Evolutionary conservation across 2,113 vertebrate species (phyloP), one percentile per base, ranked within the genome.

Genomic region (Promerops cafer): DNA sequence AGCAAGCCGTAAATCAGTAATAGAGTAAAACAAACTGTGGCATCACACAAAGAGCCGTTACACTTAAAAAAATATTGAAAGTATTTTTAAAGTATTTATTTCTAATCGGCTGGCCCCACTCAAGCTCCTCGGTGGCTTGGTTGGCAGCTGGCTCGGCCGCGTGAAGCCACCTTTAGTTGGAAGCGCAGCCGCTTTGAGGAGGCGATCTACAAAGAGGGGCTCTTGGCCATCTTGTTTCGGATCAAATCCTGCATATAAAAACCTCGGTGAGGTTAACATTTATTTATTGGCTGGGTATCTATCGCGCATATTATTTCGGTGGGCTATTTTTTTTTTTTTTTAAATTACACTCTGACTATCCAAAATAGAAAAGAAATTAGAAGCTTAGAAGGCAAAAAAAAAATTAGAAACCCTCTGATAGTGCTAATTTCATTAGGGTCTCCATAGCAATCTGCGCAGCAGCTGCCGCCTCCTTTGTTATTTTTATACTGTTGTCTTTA

Each of bases 1-100:
- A 97, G 95, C 97, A 98, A 98, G 97, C 97, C 98, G 98, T 98
- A 98, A 98, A 98, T 98, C 97, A 98, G 97, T 97, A 97, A 97
- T 98, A 98, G 98, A 98, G 97, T 98, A 98, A 98, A 97, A 95
- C 96, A 97, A 97, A 96, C 96, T 83, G 97, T 98, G 97, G 89
- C 91, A 89, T 97, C 97, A 97, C 94, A 95, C 87, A 61, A 97
- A 94, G 94, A 97, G 94, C 96, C 80, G 66, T 96, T 95, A 97
- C 88, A 96, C 95, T 96, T 98, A 77, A 91, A 64, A 64, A 87
- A 87, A 78, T 40, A 90, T 35, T 68, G 59, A 44, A 86, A 90
- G 10, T 95, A 94, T 96, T 97, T 97, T 95, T 30, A 92, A 95
- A 97, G 85, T 98, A 98, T 98, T 98, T 98, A 98, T 98, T 98